phyloP scores from a whole-genome alignment of 37 sponge, comb jelly and placozoan species.

The Halisarca cf. caerulea region DNA sequence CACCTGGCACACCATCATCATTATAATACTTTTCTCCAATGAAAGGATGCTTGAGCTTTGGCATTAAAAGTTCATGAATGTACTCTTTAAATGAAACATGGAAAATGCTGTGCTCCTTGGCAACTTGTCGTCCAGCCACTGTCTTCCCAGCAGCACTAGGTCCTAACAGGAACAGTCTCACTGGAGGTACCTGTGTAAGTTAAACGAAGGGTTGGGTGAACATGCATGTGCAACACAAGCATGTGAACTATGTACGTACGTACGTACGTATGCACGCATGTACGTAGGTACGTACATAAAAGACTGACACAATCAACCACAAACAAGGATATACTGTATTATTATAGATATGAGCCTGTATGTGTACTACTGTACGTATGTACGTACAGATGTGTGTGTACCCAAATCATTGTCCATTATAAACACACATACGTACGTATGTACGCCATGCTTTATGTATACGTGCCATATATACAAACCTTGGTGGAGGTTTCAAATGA shows the following conservation, averaged over 20 bases:
- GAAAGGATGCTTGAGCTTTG: constrained; percentile 70
- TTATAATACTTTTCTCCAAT: constrained; percentile 13
- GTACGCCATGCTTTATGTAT: too few relatives aligned
- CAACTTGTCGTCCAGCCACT: constrained; percentile 72
- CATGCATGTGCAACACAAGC: background rate
- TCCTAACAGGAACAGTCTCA: constrained; percentile 84
- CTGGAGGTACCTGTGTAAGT: constrained; percentile 72
- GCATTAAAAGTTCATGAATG: constrained; percentile 82
- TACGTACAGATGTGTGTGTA: too few relatives aligned
- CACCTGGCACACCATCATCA: constrained; percentile 29
- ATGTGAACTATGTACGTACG: background rate
- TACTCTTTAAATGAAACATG: constrained; percentile 87
- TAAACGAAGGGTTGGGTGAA: background rate
- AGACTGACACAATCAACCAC: too few relatives aligned
- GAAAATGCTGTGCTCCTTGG: constrained; percentile 80
- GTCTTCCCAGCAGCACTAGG: constrained; percentile 93
- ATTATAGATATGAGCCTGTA: too few relatives aligned
- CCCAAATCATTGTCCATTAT: too few relatives aligned
- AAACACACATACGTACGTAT: too few relatives aligned
- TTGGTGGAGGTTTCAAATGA: constrained; percentile 24
- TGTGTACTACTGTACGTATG: background rate
- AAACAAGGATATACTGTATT: too few relatives aligned
- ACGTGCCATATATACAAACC: background rate
- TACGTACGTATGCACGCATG: too few relatives aligned
- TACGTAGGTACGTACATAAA: too few relatives aligned